A percentile compares a stretch with the other conserved stretches of the same genome.
Evolutionary conservation across 1,140 invertebrate species (phyloP).

Genomic region (Pissodes strobi): DNA sequence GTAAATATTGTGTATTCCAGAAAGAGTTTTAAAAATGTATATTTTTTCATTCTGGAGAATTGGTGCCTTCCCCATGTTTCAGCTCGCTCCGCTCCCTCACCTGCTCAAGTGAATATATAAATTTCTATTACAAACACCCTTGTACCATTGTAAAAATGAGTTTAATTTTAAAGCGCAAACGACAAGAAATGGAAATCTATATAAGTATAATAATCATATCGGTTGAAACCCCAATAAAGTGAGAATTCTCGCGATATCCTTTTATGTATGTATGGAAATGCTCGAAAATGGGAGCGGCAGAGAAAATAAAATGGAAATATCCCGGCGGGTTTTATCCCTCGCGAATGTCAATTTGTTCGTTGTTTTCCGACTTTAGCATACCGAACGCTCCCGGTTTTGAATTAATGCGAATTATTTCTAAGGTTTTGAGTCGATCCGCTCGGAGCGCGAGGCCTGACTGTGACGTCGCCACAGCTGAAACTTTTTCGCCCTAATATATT

Average conservation of each 20-base stretch:
- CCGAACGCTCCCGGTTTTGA: conserved; percentile 20
- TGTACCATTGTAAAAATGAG: too few species aligned
- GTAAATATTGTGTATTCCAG: too few species aligned
- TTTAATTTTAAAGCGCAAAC: not conserved
- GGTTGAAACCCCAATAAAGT: conserved; percentile 19
- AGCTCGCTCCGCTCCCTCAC: too few species aligned
- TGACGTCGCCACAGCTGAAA: conserved; percentile 9
- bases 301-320: conserved; percentile 32
- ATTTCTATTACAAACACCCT: too few species aligned
- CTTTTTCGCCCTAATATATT: too few species aligned
- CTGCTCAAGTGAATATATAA: too few species aligned
- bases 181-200: not conserved
- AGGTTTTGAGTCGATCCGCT: conserved; percentile 17
- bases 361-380: conserved; percentile 28
- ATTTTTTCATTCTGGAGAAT: too few species aligned
- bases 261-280: conserved; percentile 24
- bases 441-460: not conserved
- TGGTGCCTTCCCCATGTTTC: too few species aligned
- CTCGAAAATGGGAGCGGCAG: conserved; percentile 12
- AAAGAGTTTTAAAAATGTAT: too few species aligned
- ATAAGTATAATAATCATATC: conserved; percentile 22
- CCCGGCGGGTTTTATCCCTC: conserved; percentile 11
- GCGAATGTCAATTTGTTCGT: conserved; percentile 22
- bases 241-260: conserved; percentile 19
- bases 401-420: conserved; percentile 34